Conservation (phyloP, 1,140 invertebrate genomes). For the Pristionchus pacificus region DNA sequence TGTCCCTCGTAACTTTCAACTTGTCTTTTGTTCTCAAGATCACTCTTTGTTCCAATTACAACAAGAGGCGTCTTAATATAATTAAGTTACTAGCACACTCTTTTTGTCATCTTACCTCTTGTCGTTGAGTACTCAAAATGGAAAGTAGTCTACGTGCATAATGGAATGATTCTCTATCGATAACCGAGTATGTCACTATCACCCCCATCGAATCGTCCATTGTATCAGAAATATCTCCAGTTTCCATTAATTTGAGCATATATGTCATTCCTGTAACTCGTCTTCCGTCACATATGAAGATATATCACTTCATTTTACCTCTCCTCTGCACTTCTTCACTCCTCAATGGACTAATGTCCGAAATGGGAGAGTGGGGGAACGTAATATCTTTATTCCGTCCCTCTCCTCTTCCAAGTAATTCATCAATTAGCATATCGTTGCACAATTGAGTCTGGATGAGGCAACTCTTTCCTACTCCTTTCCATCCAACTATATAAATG, state of each 20-base stretch:
- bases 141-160: background rate
- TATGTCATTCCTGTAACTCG: background rate
- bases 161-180: background rate
- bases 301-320: background rate
- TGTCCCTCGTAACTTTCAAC: background rate
- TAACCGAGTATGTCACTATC: background rate
- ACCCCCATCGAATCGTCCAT: background rate
- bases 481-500: background rate
- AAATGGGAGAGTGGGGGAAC: background rate
- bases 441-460: background rate
- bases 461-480: background rate
- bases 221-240: background rate
- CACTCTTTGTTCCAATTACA: background rate
- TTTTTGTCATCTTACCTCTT: no score
- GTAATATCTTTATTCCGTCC: background rate
- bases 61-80: background rate
- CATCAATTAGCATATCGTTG: background rate
- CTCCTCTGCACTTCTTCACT: background rate
- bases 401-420: background rate
- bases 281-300: background rate
- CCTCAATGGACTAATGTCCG: background rate
- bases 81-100: no score
- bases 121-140: background rate
- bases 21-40: background rate
- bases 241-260: background rate